Evolutionary conservation across 2,797 vertebrate species (phyloP).

Genomic region (Odontamblyopus lacepedii): DNA sequence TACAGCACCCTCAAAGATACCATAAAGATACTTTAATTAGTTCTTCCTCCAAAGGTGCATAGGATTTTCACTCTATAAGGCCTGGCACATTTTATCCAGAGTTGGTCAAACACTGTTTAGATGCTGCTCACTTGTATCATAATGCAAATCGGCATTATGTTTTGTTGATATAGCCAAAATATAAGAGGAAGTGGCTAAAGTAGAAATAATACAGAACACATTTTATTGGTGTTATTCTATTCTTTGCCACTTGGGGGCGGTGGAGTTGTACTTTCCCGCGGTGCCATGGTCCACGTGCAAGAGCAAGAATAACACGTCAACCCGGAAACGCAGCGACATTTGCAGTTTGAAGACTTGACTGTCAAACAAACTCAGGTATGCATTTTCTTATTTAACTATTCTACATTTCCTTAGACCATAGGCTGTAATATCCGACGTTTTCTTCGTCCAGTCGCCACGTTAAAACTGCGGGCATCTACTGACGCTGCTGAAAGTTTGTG

Average conservation of each 20-base stretch:
- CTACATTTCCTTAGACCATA: background rate
- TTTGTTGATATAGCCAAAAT: background rate
- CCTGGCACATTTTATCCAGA: background rate
- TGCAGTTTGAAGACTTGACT: background rate
- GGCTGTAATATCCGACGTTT: background rate
- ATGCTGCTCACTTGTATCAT: too few relatives aligned
- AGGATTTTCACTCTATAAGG: background rate
- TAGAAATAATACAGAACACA: background rate
- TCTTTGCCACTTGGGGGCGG: background rate
- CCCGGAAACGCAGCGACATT: slow-evolving; percentile 4
- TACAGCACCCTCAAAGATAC: background rate
- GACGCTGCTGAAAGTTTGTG: background rate
- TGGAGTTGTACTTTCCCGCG: background rate
- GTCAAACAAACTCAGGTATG: background rate
- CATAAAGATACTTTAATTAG: background rate
- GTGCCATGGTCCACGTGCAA: too few relatives aligned
- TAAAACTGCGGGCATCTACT: background rate
- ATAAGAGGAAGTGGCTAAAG: background rate
- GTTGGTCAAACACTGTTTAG: background rate
- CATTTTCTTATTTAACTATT: background rate
- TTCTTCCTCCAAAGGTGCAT: background rate
- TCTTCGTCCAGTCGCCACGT: background rate
- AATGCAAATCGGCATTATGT: background rate
- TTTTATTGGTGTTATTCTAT: background rate
- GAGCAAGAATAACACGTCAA: background rate